phyloP scores from a whole-genome alignment of 2,888 invertebrate genomes.

The Diadegma fenestrale region DNA sequence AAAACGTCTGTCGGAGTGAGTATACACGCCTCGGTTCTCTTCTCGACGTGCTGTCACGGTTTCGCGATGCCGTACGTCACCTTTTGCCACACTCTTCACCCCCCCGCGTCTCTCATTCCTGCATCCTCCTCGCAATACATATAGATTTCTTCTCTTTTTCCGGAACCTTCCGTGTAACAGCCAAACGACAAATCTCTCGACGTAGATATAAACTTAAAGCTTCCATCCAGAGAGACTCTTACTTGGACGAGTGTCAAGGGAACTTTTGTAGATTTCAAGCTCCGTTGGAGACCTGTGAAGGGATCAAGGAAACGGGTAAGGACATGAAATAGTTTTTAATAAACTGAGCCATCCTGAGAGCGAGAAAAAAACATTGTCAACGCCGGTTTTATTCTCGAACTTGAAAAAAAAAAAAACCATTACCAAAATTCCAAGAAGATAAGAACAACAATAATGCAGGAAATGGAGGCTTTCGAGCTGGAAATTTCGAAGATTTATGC shows the following conservation, averaged over 20 bases:
- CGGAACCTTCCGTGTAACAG: slow-evolving; percentile 33
- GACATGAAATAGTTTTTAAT: slow-evolving; percentile 8
- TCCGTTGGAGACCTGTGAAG: background rate
- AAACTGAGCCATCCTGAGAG: slow-evolving; percentile 2
- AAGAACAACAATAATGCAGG: background rate
- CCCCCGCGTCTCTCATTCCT: slow-evolving; percentile 26
- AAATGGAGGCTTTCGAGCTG: background rate
- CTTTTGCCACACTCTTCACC: slow-evolving; percentile 61
- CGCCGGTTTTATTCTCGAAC: background rate
- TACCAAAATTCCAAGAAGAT: background rate
- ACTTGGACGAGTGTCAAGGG: slow-evolving; percentile 43
- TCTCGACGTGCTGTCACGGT: slow-evolving; percentile 68
- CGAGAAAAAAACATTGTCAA: slow-evolving; percentile 2
- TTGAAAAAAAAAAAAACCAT: background rate
- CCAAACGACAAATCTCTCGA: slow-evolving; percentile 57
- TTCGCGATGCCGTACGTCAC: slow-evolving; percentile 70
- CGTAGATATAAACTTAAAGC: slow-evolving; percentile 52
- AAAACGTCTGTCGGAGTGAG: slow-evolving; percentile 72
- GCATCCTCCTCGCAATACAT: background rate
- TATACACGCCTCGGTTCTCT: slow-evolving; percentile 70
- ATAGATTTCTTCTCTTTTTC: slow-evolving; percentile 25
- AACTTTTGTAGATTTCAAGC: slow-evolving; percentile 45
- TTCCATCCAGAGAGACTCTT: slow-evolving; percentile 29
- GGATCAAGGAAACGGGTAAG: background rate
- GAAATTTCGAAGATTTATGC: background rate